These are phyloP conservation scores for Peromyscus melanophrys DNA, from an alignment of 2,797 vertebrate species.

Conservation along the genomic window DNA sequence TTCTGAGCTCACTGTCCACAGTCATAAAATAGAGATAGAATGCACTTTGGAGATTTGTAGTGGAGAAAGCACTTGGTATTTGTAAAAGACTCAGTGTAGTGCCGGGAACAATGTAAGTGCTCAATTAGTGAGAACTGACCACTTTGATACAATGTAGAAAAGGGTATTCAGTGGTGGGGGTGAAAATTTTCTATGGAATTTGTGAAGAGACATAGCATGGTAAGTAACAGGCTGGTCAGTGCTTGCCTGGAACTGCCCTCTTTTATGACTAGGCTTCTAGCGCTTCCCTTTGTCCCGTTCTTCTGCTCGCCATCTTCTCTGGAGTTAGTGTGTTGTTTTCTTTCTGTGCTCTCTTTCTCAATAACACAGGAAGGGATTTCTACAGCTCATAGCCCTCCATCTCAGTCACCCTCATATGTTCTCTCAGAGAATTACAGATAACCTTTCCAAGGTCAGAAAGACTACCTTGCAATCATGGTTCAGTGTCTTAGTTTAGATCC, in stretches of 20 bases:
- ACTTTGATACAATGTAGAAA: not conserved
- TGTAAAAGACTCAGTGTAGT: not conserved
- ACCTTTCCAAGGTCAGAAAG: not conserved
- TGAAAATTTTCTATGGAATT: not conserved
- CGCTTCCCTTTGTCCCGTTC: not conserved
- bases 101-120: not conserved
- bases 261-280: not conserved
- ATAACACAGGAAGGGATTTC: not conserved
- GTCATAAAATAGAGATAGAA: not conserved
- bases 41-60: not conserved
- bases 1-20: not conserved
- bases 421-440: not conserved
- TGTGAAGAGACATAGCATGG: not conserved
- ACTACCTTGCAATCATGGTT: no score
- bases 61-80: not conserved
- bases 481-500: not conserved
- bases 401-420: not conserved
- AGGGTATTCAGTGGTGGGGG: not conserved
- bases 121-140: not conserved
- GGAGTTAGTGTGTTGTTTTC: not conserved
- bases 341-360: not conserved
- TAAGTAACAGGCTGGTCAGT: not conserved
- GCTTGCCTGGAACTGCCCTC: not conserved
- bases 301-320: not conserved
- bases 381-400: not conserved